Evolutionary conservation across 2,113 vertebrate species (phyloP), one percentile per base, ranked within the genome.

Genomic region (Heteronetta atricapilla): DNA sequence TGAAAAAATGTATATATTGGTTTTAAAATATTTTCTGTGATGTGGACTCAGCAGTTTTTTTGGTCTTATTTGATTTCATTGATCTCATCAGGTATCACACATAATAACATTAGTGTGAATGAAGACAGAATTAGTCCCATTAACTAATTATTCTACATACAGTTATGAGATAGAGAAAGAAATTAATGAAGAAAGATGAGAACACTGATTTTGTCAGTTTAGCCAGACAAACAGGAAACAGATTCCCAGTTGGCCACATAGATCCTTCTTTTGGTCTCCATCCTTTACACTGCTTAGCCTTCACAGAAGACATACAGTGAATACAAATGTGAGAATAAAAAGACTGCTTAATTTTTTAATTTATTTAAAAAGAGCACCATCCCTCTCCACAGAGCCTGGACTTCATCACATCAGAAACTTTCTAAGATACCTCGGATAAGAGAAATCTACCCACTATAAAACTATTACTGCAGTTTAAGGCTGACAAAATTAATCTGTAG

Each of bases 111-210:
- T 72, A 93, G 58, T 68, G 66, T 85, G 82, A 94, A 79, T 67
- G 48, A 90, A 95, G 94, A 76, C 69, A 84, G 53, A 93, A 90
- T 96, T 93, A 90, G 55, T 67, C 72, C 40, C 52, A 84, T 81
- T 86, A 92, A 56, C 58, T 89, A 79, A 91, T 79, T 89, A 87
- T 93, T 94, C 60, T 90, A 80, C 69, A 68, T 28, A 59, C 38
- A 62, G n/a, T 62, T 90, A 36, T 55, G 63, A 76, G 80, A 74
- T 44, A 84, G 42, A 72, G 55, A 82, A 20, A 82, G 13, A 96
- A 91, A 95, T 73, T 90, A 91, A 93, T 64, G 79, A 90, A 93
- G 90, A 84, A 92, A 86, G 44, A 83, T 92, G 80, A 86, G 92
- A 70, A 72, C 56, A 72, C 16, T 90, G 60, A 86, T 93, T 93